Evolutionary conservation across 2,797 vertebrate genomes (phyloP).

Genomic region (Lemur catta): DNA sequence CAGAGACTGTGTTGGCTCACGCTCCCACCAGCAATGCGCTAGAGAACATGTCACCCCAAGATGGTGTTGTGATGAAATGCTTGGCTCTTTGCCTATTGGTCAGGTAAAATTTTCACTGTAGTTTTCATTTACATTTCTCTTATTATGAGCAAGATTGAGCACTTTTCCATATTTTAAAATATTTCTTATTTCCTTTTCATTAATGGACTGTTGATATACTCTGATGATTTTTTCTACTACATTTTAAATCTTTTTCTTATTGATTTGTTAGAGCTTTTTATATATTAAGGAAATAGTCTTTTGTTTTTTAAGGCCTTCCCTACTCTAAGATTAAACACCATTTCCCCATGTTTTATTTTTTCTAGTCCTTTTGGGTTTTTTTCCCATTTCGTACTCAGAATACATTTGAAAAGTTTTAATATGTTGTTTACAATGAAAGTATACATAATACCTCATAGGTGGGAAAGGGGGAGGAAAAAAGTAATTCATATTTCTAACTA

Average conservation of each 20-base stretch:
- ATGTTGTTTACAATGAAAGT: not conserved
- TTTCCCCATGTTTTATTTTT: not conserved
- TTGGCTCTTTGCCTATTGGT: not conserved
- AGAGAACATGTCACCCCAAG: not conserved
- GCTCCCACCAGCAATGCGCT: not conserved
- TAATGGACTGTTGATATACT: not conserved
- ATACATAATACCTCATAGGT: not conserved
- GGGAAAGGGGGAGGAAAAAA: not conserved
- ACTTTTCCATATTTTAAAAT: not conserved
- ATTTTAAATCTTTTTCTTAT: not conserved
- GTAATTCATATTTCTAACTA: not conserved
- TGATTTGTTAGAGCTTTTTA: not conserved
- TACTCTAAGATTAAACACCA: not conserved
- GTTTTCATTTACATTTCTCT: not conserved
- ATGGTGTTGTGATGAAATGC: rapidly evolving
- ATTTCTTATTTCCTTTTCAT: not conserved
- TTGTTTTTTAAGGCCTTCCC: not conserved
- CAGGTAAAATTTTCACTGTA: not conserved
- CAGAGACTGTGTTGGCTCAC: not conserved
- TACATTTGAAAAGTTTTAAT: not conserved
- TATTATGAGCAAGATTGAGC: not conserved
- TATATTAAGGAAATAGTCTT: not conserved
- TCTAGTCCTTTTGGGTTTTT: not conserved
- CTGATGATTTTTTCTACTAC: not conserved
- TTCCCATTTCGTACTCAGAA: not conserved